Evolutionary conservation across 1,140 invertebrate genomes (phyloP), one percentile per base, ranked within the genome.

Genomic region (Anthonomus grandis): DNA sequence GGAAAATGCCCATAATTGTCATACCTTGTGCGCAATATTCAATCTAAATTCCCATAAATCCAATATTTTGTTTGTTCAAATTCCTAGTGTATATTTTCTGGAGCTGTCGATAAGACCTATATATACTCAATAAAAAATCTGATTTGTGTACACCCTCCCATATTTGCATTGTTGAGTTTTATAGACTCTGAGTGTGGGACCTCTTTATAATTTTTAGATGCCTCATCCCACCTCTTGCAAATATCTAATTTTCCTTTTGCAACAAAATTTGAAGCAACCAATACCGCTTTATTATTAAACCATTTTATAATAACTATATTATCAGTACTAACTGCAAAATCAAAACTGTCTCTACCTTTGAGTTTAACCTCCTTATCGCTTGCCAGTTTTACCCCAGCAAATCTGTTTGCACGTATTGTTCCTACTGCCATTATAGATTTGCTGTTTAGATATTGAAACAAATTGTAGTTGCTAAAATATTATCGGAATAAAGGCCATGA

Each of bases 131-230:
- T 9, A 65, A 47, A 46, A 59, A 59, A 63, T 74, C 70, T 47
- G 70, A 44, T 17, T 66, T 60, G 59, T 74, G 70, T 9, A 75
- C 73, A 44, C 71, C 72, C 37, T 71, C 72, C 27, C n/a, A n/a
- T 31, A 31, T 31, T 31, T 31, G 6, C n/a, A 31, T 31, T 31
- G 27, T 31, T 71, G 9, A 38, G 8, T 47, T 42, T 64, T 62
- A 74, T 64, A 3, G 71, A 44, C 63, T 73, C 64, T 31, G 69
- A 72, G 13, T 70, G 45, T 46, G 67, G 58, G 12, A 74, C 62
- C 21, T 31, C n/a, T n/a, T n/a, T n/a, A n/a, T n/a, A n/a, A n/a
- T n/a, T n/a, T n/a, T n/a, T n/a, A n/a, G n/a, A n/a, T n/a, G n/a
- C n/a, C n/a, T n/a, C n/a, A 31, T 31, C n/a, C 27, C 27, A 48